Conservation (phyloP, 2,888 invertebrate genomes). For the Dicranocentrus wangi region DNA sequence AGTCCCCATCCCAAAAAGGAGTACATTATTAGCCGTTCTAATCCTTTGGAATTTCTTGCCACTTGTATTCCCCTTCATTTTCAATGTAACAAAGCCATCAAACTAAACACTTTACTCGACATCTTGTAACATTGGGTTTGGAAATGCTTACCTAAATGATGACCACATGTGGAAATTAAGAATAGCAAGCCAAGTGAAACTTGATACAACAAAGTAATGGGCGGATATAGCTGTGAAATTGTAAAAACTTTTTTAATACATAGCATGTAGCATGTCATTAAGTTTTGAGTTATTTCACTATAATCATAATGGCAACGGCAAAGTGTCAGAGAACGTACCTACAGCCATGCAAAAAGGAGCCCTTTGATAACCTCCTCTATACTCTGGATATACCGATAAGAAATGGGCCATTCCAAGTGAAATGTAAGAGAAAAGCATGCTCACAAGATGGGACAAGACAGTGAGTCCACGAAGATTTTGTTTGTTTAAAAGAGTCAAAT, state of each 20-base stretch:
- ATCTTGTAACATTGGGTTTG: no score
- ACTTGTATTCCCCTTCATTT: no score
- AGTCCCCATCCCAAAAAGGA: no score
- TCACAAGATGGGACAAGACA: constrained; percentile 55
- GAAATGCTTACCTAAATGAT: constrained; percentile 67
- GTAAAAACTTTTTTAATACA: no score
- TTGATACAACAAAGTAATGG: constrained; percentile 63
- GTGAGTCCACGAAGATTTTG: constrained; percentile 64
- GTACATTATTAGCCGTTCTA: no score
- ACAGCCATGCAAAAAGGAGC: constrained; percentile 33
- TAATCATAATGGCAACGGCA: not conserved
- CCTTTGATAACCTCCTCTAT: constrained; percentile 22
- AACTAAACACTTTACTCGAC: no score
- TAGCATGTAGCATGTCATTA: not conserved
- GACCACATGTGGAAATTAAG: constrained; percentile 64
- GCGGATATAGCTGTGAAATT: constrained; percentile 55
- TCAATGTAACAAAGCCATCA: no score
- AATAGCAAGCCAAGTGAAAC: constrained; percentile 64
- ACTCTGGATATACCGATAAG: constrained; percentile 23
- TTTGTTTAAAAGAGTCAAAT: constrained; percentile 50
- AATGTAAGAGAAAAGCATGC: constrained; percentile 62
- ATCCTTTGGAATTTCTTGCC: no score
- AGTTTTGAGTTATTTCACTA: no score
- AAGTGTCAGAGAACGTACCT: constrained; percentile 13
- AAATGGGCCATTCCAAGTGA: constrained; percentile 50